Evolutionary conservation across 2,888 invertebrate species (phyloP).

Genomic region (Eurois occulta): DNA sequence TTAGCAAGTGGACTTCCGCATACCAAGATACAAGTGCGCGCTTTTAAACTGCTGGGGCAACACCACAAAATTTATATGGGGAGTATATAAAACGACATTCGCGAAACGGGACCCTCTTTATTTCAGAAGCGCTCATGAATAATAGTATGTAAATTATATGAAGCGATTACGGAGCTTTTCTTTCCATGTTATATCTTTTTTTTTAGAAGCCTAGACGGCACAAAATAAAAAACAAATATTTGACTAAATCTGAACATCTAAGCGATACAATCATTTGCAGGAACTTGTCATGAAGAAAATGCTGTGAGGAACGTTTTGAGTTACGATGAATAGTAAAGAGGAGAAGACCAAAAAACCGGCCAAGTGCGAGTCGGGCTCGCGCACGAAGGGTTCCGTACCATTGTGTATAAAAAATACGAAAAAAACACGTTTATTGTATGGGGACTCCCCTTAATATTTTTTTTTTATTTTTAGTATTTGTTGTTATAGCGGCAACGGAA

Average conservation of each 20-base stretch:
- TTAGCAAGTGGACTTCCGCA: conserved; percentile 65
- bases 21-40: conserved; percentile 42
- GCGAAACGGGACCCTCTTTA: not conserved
- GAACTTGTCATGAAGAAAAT: not conserved
- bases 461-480: too few species aligned
- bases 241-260: not conserved
- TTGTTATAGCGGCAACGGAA: too few species aligned
- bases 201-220: too few species aligned
- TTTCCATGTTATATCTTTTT: not conserved
- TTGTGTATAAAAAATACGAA: too few species aligned
- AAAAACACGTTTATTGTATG: too few species aligned
- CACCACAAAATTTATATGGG: conserved; percentile 33
- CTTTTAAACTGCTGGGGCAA: conserved; percentile 44
- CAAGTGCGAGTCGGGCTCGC: too few species aligned
- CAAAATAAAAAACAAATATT: not conserved
- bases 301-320: not conserved
- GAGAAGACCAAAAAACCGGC: not conserved
- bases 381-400: too few species aligned
- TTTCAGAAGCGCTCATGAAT: not conserved
- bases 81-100: conserved; percentile 12
- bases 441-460: too few species aligned
- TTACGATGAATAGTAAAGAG: not conserved
- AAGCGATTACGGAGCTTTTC: not conserved
- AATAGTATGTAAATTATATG: not conserved
- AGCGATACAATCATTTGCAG: not conserved